Evolutionary conservation across 2,797 vertebrate genomes (phyloP).

Genomic region (Parauchenoglanis punctatus): DNA sequence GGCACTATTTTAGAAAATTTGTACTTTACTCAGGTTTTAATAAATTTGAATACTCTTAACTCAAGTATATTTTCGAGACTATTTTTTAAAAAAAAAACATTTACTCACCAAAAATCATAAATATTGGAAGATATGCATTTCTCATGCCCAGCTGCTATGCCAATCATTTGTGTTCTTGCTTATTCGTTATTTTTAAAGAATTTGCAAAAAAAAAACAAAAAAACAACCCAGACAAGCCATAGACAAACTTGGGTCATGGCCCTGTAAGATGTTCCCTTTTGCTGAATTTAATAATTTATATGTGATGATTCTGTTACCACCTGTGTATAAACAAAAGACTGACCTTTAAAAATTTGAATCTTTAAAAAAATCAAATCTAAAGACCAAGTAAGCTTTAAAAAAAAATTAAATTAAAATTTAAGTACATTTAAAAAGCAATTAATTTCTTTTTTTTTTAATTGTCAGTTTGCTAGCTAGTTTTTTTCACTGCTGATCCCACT

Average conservation of each 20-base stretch:
- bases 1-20: background rate
- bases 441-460: too few species aligned
- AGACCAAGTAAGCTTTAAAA: background rate
- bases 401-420: too few species aligned
- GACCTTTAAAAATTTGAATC: background rate
- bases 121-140: background rate
- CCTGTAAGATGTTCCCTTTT: background rate
- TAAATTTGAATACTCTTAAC: too few species aligned
- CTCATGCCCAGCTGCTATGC: background rate
- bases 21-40: background rate
- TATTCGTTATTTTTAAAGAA: too few species aligned
- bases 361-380: background rate
- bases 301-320: background rate
- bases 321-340: background rate
- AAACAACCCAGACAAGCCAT: background rate
- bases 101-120: background rate
- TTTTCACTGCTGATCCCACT: background rate
- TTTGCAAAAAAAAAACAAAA: background rate
- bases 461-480: background rate
- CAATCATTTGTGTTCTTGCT: background rate
- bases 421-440: background rate
- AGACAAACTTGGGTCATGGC: background rate
- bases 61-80: background rate
- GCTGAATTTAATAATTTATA: background rate
- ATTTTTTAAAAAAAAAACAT: too few species aligned